Base-by-base conservation (phyloP, 2,888 invertebrate genomes). In the Zygothrica quintamaculata region DNA sequence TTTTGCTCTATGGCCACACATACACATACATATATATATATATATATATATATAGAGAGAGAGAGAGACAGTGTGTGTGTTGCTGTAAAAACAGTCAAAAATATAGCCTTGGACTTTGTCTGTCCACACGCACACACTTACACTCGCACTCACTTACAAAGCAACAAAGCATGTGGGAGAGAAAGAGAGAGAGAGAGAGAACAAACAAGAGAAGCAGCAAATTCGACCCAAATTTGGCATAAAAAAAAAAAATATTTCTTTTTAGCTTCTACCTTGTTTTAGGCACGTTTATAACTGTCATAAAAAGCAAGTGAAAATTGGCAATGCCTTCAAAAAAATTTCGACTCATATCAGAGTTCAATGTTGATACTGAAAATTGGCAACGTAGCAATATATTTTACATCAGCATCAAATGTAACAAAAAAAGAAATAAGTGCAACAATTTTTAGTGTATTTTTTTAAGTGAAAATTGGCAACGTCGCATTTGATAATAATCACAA, bases 21-120 rank as follows among this genome's bases (percentile, higher is more conserved):
- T 22, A 44, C 13, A 44, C n/a, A 11, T 15, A 33, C 36, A 12
- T 3, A 26, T 15, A 42, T 8, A 25, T n/a, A 18, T 25, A 36
- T 9, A 34, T 31, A n/a, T n/a, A n/a, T n/a, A n/a, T n/a, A n/a
- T n/a, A n/a, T n/a, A n/a, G n/a, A n/a, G n/a, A n/a, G n/a, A n/a
- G n/a, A n/a, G n/a, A n/a, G n/a, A n/a, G n/a, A n/a, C n/a, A n/a
- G 33, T 33, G 33, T 33, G 33, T 33, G n/a, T n/a, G n/a, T n/a
- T n/a, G n/a, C n/a, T n/a, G 39, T 39, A 34, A 34, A 11, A 11
- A 34, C 34, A 12, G 16, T 43, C 15, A 1, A 65, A 22, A 52
- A 39, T 34, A 1, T 44, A 43, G 47, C 40, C 34, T 50, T 71
- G 57, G 57, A 65, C 57, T 71, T 65, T 65, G 55, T 46, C 29